These are phyloP conservation scores for Sebastes steindachneri DNA, from an alignment of 2,797 vertebrate species.

Conservation along the genomic window DNA sequence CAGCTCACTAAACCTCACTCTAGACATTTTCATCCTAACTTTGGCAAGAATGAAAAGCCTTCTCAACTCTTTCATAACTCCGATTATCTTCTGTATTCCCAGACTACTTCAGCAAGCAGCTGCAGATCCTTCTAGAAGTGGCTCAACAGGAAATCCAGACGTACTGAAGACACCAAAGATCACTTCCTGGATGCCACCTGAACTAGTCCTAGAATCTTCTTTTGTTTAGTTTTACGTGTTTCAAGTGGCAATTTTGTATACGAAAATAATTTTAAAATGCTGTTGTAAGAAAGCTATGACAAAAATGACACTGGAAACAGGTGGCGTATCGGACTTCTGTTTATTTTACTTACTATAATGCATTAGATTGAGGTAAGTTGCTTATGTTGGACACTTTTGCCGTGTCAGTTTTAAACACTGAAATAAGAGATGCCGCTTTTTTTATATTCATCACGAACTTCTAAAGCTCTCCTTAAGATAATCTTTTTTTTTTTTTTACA, in stretches of 20 bases:
- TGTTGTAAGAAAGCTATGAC: background rate
- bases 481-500: background rate
- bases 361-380: background rate
- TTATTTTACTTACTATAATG: background rate
- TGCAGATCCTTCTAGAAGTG: constrained; percentile 95
- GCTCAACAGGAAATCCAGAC: constrained; percentile 86
- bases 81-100: constrained; percentile 13
- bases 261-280: background rate
- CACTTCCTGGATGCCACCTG: background rate
- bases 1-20: background rate
- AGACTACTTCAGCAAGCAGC: constrained; percentile 85
- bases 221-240: background rate
- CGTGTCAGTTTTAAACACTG: background rate
- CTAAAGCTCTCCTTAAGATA: background rate
- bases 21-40: background rate
- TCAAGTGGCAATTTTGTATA: background rate
- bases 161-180: constrained; percentile 65
- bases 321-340: too few species aligned
- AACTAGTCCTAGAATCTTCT: background rate
- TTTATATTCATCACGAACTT: background rate
- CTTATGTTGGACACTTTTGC: background rate
- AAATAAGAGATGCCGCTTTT: background rate
- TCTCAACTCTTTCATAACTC: background rate
- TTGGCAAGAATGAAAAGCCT: background rate
- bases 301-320: background rate